Evolutionary conservation across 2,888 invertebrate species (phyloP).

Genomic region (Archips xylosteana): DNA sequence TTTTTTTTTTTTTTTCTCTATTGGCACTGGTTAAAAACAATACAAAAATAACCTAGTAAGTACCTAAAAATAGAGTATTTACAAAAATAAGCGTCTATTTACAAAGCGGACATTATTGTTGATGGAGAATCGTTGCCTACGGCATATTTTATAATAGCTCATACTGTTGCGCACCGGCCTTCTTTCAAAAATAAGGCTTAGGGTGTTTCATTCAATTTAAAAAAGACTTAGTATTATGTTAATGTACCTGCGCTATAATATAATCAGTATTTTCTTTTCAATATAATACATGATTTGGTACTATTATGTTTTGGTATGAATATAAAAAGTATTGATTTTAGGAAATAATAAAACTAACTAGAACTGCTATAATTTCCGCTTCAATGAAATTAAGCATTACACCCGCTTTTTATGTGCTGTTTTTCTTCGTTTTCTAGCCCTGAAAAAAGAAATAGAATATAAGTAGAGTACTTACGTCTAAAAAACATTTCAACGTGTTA

Average conservation of each 20-base stretch:
- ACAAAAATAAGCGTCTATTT: background rate
- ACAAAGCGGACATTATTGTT: background rate
- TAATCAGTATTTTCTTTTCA: no score
- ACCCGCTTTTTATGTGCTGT: background rate
- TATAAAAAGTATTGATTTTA: no score
- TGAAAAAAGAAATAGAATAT: slow-evolving; percentile 24
- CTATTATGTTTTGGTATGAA: no score
- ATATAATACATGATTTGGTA: no score
- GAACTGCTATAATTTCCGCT: no score
- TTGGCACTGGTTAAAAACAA: background rate
- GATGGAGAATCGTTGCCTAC: no score
- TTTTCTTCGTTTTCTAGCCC: slow-evolving; percentile 33
- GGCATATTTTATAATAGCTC: no score
- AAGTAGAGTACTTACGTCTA: background rate
- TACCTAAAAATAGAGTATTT: slow-evolving; percentile 2
- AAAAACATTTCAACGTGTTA: background rate
- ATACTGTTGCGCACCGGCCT: no score
- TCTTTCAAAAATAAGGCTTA: no score
- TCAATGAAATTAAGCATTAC: background rate
- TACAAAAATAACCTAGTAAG: background rate
- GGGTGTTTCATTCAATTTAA: background rate
- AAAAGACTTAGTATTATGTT: no score
- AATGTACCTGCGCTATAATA: no score
- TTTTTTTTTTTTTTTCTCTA: background rate
- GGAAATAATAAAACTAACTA: no score